A percentile compares a stretch with the other conserved stretches of the same genome.
These are phyloP conservation scores for Oreohelix idahoensis DNA, from an alignment of 1,140 invertebrate genomes.

Conservation along the genomic window DNA sequence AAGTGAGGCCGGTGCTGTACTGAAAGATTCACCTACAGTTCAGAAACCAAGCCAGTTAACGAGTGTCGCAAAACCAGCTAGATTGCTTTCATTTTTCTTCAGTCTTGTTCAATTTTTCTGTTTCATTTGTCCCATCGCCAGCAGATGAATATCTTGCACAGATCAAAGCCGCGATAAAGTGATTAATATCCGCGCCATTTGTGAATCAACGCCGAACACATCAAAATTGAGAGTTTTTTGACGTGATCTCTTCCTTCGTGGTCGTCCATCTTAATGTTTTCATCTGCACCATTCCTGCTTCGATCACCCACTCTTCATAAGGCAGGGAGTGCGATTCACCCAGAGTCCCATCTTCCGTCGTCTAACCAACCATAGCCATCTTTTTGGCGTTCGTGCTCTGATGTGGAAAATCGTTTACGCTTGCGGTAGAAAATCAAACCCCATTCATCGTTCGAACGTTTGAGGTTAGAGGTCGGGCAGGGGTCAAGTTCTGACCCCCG, in stretches of 20 bases:
- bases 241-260: not conserved
- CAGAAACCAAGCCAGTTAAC: not conserved
- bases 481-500: not conserved
- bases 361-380: slow-evolving; percentile 1
- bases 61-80: not conserved
- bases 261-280: slow-evolving; percentile 1
- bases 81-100: not conserved
- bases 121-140: not conserved
- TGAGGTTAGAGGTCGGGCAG: not conserved
- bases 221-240: slow-evolving; percentile 10
- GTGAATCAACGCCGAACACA: slow-evolving; percentile 5
- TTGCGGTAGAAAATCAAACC: not conserved
- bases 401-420: not conserved
- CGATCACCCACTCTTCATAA: not conserved
- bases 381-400: not conserved
- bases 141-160: not conserved
- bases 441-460: slow-evolving; percentile 7
- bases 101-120: not conserved
- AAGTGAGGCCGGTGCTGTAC: not conserved
- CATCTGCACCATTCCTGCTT: not conserved
- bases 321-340: not conserved
- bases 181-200: slow-evolving; percentile 17
- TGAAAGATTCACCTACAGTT: not conserved
- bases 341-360: not conserved
- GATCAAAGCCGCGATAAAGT: slow-evolving; percentile 21